Percentiles rank a stretch among this genome's conserved stretches.
Evolutionary conservation across 2,888 invertebrate genomes (phyloP).

Genomic region (Drosophila yooni): DNA sequence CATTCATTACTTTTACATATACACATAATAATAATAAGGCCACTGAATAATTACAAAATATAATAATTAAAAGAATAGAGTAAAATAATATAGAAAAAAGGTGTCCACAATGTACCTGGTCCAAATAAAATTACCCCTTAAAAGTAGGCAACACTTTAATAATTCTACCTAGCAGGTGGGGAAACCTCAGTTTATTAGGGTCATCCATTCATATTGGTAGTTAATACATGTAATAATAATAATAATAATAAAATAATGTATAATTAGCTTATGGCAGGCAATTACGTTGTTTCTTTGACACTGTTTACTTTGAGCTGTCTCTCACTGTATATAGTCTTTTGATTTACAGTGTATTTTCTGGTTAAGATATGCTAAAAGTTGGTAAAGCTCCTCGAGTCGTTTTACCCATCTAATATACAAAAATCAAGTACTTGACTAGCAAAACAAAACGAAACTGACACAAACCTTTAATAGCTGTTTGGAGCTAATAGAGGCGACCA

Average conservation of each 20-base stretch:
- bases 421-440: not conserved
- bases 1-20: not conserved
- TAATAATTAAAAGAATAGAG: not conserved
- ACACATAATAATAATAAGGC: too few relatives aligned
- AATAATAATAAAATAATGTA: too few relatives aligned
- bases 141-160: too few relatives aligned
- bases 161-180: too few relatives aligned
- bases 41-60: not conserved
- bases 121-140: too few relatives aligned
- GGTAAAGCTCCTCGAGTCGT: not conserved
- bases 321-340: not conserved
- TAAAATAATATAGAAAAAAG: not conserved
- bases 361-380: not conserved
- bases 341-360: not conserved
- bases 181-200: too few relatives aligned
- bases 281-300: too few relatives aligned
- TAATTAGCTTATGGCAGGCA: too few relatives aligned
- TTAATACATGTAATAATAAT: too few relatives aligned
- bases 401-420: not conserved
- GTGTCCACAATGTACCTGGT: too few relatives aligned
- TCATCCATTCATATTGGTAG: too few relatives aligned
- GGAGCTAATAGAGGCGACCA: not conserved
- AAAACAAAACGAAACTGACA: not conserved
- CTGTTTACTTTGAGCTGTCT: too few relatives aligned
- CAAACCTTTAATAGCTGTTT: slow-evolving; percentile 1